Percentiles rank a stretch among this genome's conserved stretches.
phyloP scores from a whole-genome alignment of 1,140 invertebrate species.

The Macrostomum lignano region DNA sequence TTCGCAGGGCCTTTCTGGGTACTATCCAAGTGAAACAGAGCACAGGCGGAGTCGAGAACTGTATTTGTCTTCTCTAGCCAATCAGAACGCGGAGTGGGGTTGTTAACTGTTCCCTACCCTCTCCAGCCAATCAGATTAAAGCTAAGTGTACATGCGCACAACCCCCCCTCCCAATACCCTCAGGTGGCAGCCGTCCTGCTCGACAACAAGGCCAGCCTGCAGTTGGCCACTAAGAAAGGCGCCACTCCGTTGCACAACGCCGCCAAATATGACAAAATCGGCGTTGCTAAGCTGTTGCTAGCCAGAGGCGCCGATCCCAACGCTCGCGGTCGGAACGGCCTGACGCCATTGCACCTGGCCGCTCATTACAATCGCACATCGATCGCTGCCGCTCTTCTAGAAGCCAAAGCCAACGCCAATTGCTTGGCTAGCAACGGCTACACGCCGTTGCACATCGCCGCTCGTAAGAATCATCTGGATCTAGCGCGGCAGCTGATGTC shows the following conservation, averaged over 20 bases:
- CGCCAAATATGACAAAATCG: conserved; percentile 87
- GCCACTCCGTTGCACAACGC: conserved; percentile 64
- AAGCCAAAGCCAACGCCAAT: conserved; percentile 41
- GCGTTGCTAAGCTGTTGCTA: conserved; percentile 73
- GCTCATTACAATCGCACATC: conserved; percentile 71
- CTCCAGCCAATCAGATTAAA: no score
- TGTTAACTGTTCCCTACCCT: no score
- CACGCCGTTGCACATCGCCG: conserved; percentile 74
- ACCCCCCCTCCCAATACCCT: no score
- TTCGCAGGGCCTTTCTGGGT: no score
- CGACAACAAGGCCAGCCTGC: no score
- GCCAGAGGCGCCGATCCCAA: conserved; percentile 54
- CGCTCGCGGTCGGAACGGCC: conserved; percentile 42
- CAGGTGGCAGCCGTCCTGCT: no score
- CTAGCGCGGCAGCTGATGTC: conserved; percentile 53
- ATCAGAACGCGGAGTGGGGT: no score
- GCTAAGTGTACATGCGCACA: no score
- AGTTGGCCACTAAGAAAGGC: conserved; percentile 45
- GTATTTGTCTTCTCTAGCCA: no score
- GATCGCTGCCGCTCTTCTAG: conserved; percentile 63
- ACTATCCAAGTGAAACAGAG: no score
- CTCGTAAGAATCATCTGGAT: conserved; percentile 59
- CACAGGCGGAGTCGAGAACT: no score
- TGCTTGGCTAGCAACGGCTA: conserved; percentile 44
- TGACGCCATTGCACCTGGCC: conserved; percentile 88